Percentiles rank a stretch among this genome's conserved stretches.
phyloP scores from a whole-genome alignment of 2,113 vertebrate species.

The Chlorodrepanis virens region DNA sequence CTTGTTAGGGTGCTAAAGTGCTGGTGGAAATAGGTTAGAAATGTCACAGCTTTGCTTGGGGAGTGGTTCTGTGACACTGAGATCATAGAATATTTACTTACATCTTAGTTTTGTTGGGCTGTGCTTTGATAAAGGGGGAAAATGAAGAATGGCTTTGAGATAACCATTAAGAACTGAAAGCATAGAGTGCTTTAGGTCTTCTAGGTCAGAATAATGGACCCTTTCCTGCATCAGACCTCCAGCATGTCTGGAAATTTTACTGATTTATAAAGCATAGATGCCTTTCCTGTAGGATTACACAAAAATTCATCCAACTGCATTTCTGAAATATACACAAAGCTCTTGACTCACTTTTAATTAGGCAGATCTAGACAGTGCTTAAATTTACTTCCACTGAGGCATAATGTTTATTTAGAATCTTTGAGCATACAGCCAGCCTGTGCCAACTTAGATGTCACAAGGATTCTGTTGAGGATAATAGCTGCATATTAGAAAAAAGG shows the following conservation, averaged over 20 bases:
- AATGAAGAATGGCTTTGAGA: background rate
- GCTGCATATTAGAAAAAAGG: background rate
- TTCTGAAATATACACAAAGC: background rate
- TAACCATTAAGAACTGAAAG: background rate
- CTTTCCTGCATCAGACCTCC: background rate
- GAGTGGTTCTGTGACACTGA: background rate
- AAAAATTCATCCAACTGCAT: background rate
- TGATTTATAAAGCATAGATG: background rate
- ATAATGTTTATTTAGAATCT: conserved; percentile 10
- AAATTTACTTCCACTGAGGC: background rate
- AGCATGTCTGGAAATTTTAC: background rate
- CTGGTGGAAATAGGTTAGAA: background rate
- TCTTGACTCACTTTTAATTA: background rate
- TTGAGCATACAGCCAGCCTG: background rate
- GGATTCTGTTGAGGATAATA: background rate
- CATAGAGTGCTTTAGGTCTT: background rate
- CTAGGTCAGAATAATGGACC: background rate
- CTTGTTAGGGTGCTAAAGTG: background rate
- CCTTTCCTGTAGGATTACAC: background rate
- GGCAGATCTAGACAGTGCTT: background rate
- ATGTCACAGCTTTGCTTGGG: background rate
- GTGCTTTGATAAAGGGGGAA: background rate
- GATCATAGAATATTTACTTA: background rate
- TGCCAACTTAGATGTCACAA: background rate
- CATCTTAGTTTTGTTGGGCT: background rate